Conservation (phyloP, 2,888 invertebrate genomes). For the Schrankia costaestrigalis region DNA sequence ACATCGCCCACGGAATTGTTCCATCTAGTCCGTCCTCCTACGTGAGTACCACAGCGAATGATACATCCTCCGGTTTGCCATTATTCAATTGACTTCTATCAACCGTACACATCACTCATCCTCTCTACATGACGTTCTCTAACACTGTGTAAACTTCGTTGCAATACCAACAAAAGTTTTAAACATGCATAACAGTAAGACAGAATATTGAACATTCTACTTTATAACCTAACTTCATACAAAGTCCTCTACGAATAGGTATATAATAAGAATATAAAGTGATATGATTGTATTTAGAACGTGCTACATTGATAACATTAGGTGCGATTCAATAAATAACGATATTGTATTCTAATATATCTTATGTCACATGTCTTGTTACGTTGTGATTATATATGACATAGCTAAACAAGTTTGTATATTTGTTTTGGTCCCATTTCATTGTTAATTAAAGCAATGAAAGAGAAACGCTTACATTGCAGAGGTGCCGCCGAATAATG, state of each 20-base stretch:
- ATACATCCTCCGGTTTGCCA: slow-evolving; percentile 63
- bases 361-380: slow-evolving; percentile 4
- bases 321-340: no score
- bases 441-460: background rate
- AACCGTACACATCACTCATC: slow-evolving; percentile 31
- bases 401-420: background rate
- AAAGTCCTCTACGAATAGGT: background rate
- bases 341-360: no score
- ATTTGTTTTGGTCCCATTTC: background rate
- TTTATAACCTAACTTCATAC: slow-evolving; percentile 6
- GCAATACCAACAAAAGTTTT: slow-evolving; percentile 1
- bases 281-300: background rate
- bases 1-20: slow-evolving; percentile 92
- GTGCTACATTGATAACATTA: no score
- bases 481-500: background rate
- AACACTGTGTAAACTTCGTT: slow-evolving; percentile 8
- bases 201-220: background rate
- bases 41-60: slow-evolving; percentile 82
- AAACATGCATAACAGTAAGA: no score
- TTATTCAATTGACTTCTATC: slow-evolving; percentile 71
- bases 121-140: slow-evolving; percentile 12
- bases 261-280: background rate
- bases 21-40: slow-evolving; percentile 91
- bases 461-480: background rate
- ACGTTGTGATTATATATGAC: background rate